phyloP scores from a whole-genome alignment of 2,113 vertebrate genomes.

The Parotia lawesii region DNA sequence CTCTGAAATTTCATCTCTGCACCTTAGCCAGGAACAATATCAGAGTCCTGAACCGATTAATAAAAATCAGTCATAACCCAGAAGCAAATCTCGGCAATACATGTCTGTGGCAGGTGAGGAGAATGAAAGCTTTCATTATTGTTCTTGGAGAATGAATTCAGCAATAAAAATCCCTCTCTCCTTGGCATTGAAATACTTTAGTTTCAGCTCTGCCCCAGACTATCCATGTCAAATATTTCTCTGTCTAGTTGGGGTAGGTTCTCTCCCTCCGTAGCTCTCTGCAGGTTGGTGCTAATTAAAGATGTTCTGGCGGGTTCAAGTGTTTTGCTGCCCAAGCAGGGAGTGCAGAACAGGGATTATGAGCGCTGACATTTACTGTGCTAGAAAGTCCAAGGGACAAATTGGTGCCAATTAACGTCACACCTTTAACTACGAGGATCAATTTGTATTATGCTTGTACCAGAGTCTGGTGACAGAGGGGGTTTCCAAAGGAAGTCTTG shows the following conservation, averaged over 20 bases:
- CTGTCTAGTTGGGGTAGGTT: too few relatives aligned
- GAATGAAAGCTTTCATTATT: not conserved
- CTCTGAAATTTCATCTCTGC: not conserved
- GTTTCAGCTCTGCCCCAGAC: too few relatives aligned
- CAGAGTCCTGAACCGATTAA: not conserved
- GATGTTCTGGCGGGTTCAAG: too few relatives aligned
- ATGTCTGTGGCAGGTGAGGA: fast-evolving
- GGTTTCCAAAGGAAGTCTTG: not conserved
- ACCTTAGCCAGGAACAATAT: not conserved
- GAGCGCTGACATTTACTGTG: not conserved
- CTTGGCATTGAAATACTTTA: too few relatives aligned
- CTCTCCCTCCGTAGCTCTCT: too few relatives aligned
- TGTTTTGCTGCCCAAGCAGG: too few relatives aligned
- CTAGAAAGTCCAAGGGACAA: not conserved
- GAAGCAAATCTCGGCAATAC: not conserved
- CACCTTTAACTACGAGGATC: not conserved
- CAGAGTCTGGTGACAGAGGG: not conserved
- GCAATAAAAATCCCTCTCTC: too few relatives aligned
- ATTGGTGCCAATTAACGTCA: not conserved
- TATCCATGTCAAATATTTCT: too few relatives aligned
- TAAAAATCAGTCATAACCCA: not conserved
- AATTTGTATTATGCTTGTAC: fast-evolving
- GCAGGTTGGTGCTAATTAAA: too few relatives aligned
- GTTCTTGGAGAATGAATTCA: too few relatives aligned
- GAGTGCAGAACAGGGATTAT: not conserved